These are phyloP conservation scores for Pseudomyrmex gracilis DNA, from an alignment of 1,140 invertebrate genomes.

Conservation along the genomic window DNA sequence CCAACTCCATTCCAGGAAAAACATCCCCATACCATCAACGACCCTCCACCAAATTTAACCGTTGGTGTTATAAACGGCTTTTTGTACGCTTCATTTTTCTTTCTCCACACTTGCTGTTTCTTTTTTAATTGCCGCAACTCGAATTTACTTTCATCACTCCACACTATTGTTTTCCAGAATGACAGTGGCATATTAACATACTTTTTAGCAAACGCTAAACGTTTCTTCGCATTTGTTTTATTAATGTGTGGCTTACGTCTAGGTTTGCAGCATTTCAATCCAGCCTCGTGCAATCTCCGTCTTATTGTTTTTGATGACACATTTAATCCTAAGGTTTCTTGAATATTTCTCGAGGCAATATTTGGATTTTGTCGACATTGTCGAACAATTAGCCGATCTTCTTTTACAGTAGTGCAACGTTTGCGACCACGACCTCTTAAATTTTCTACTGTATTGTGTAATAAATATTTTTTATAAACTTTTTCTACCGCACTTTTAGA, in stretches of 20 bases:
- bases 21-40: background rate
- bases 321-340: too few relatives aligned
- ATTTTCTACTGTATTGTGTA: background rate
- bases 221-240: slow-evolving; percentile 6
- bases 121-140: slow-evolving; percentile 8
- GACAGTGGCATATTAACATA: slow-evolving; percentile 2
- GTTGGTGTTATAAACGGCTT: background rate
- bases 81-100: background rate
- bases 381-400: background rate
- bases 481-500: background rate
- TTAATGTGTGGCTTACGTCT: slow-evolving; percentile 11
- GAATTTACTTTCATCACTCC: slow-evolving; percentile 26
- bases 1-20: too few relatives aligned
- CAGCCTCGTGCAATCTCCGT: too few relatives aligned
- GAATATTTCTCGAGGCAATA: too few relatives aligned
- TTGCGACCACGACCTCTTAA: background rate
- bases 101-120: slow-evolving; percentile 4
- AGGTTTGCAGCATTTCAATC: too few relatives aligned
- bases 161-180: slow-evolving; percentile 19
- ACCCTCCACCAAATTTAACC: background rate
- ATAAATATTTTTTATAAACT: background rate
- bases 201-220: slow-evolving; percentile 30
- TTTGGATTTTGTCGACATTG: too few relatives aligned
- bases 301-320: too few relatives aligned
- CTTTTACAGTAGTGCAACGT: background rate